Percentiles rank a stretch among this genome's conserved stretches.
phyloP scores from a whole-genome alignment of 2,797 vertebrate species.

The Microcaecilia unicolor region DNA sequence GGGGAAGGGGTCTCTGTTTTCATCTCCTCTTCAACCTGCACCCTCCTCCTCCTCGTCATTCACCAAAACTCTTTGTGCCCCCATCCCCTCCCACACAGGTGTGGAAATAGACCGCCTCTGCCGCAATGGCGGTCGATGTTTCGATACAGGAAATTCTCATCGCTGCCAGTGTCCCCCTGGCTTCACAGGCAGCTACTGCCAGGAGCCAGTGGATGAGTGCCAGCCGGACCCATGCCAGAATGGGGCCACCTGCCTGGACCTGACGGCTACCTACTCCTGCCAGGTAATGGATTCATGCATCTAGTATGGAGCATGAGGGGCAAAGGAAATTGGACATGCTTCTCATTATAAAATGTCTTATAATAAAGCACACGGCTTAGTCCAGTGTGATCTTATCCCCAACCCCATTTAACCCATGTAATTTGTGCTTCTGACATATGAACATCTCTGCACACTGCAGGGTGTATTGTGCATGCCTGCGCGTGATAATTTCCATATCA shows the following conservation, averaged over 20 bases:
- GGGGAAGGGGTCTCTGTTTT: background rate
- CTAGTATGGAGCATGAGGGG: no score
- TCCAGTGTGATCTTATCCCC: no score
- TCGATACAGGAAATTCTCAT: background rate
- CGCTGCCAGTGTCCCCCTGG: slow-evolving; percentile 15
- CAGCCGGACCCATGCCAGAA: slow-evolving; percentile 30
- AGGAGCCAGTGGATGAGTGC: slow-evolving; percentile 26
- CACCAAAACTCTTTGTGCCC: background rate
- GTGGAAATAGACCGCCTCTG: background rate
- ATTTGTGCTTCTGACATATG: no score
- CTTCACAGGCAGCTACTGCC: slow-evolving; percentile 28
- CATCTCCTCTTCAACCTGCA: background rate
- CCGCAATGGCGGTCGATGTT: slow-evolving; percentile 2
- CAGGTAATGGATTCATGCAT: no score
- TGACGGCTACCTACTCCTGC: slow-evolving; percentile 28
- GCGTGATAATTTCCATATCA: no score
- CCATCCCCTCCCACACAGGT: background rate
- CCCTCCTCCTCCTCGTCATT: background rate
- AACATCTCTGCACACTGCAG: no score
- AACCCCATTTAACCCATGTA: no score
- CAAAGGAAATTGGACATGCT: no score
- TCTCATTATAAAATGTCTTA: no score
- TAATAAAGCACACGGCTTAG: no score
- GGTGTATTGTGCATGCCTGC: no score
- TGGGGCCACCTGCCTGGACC: slow-evolving; percentile 28